Base-by-base conservation (phyloP, 1,140 invertebrate species). In the Sinella curviseta region DNA sequence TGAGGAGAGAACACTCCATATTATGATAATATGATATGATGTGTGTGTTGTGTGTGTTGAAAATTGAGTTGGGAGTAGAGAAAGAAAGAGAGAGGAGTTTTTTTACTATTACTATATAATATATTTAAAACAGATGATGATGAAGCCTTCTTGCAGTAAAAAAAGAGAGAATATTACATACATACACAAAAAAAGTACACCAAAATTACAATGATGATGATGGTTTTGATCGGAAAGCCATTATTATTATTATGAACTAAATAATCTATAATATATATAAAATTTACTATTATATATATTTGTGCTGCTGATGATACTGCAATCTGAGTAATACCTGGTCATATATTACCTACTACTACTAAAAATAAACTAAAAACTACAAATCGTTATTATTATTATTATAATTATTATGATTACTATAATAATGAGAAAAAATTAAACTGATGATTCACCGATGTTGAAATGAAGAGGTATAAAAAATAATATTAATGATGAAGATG, bases 281-380 rank as follows among this genome's bases (percentile, higher is more conserved):
- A n/a, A 48, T 48, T 65, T 26, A 65, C 8, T 12, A 17, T 12
- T 65, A 26, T 26, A n/a, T 16, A n/a, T 65, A 65, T 12, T 48
- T 26, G 57, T 65, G 57, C 57, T 65, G 57, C 57, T 65, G 57
- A 65, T 65, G 57, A 65, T 65, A 65, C 57, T 16, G 57, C 57
- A 65, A 65, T 65, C 57, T 65, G 57, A 65, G 57, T 70, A 70
- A 70, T 70, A 70, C 65, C 65, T 70, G 65, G 65, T 70, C 65
- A 70, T 70, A 70, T 70, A 70, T 70, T 70, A 70, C 65, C 65
- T 70, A 70, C 65, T 17, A 65, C 57, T 65, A 65, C 65, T 70
- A 31, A 8, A 60, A 60, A 48, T 17, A n/a, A 60, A 60, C 57
- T 17, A 60, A 60, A 60, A 12, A 60, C 24, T 60, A 60, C 57